These are phyloP conservation scores for Ophiodon elongatus DNA, from an alignment of 2,113 vertebrate species.

Conservation along the genomic window DNA sequence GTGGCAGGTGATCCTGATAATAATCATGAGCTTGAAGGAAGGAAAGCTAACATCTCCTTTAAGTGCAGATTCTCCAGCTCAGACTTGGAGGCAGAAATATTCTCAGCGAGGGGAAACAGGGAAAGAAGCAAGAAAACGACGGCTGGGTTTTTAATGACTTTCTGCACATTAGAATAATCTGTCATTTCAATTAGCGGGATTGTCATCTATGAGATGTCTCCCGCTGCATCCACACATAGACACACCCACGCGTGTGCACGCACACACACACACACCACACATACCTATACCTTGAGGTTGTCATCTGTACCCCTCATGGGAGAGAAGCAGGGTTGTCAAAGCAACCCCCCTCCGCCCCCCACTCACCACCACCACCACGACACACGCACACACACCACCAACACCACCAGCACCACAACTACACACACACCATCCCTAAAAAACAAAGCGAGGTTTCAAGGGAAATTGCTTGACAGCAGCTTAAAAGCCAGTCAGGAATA, in stretches of 20 bases:
- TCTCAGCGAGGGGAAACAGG: slow-evolving; percentile 65
- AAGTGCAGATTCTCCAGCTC: slow-evolving; percentile 78
- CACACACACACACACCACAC: slow-evolving; percentile 65
- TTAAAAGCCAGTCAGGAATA: slow-evolving; percentile 88
- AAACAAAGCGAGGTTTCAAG: slow-evolving; percentile 86
- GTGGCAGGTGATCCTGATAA: slow-evolving; percentile 76
- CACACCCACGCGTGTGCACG: slow-evolving; percentile 53
- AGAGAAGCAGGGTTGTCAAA: slow-evolving; percentile 84
- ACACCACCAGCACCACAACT: slow-evolving; percentile 49
- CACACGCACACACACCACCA: slow-evolving; percentile 60
- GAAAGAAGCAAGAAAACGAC: slow-evolving; percentile 73
- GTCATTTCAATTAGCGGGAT: slow-evolving; percentile 87
- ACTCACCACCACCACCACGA: slow-evolving; percentile 33
- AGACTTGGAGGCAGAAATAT: slow-evolving; percentile 78
- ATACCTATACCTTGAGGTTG: slow-evolving; percentile 82
- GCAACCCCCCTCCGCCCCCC: slow-evolving; percentile 51
- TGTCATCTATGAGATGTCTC: slow-evolving; percentile 84
- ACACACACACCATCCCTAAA: slow-evolving; percentile 76
- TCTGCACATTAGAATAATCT: slow-evolving; percentile 88
- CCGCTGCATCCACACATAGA: slow-evolving; percentile 73
- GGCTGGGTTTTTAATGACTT: slow-evolving; percentile 85
- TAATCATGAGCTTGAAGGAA: slow-evolving; percentile 82
- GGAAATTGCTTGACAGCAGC: slow-evolving; percentile 87
- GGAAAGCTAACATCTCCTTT: slow-evolving; percentile 77
- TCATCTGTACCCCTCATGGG: slow-evolving; percentile 84